Conservation (phyloP, 2,888 invertebrate genomes). For the Euzetes globulus region DNA sequence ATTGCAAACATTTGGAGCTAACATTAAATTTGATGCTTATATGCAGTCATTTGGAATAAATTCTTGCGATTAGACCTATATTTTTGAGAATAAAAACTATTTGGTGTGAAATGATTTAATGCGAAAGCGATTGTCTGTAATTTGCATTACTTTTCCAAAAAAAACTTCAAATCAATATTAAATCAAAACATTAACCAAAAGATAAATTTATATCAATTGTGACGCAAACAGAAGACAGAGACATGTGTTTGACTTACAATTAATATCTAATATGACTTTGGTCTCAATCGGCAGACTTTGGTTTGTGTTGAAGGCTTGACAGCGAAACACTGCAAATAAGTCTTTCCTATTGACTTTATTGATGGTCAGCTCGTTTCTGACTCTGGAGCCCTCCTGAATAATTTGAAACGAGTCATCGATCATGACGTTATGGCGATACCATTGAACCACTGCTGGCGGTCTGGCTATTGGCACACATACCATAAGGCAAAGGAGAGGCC, state of each 20-base stretch:
- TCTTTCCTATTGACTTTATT: conserved; percentile 23
- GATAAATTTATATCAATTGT: too few species aligned
- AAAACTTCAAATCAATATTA: too few species aligned
- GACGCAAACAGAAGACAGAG: not conserved
- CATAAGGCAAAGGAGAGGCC: not conserved
- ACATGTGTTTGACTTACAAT: conserved; percentile 29
- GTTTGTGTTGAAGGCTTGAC: conserved; percentile 33
- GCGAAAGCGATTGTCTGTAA: too few species aligned
- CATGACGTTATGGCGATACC: conserved; percentile 29
- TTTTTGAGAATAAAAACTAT: too few species aligned
- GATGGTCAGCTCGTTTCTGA: conserved; percentile 29
- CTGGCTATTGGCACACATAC: conserved; percentile 14
- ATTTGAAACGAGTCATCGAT: conserved; percentile 30
- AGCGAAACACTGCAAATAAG: conserved; percentile 30
- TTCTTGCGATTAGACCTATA: too few species aligned
- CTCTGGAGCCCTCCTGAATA: conserved; percentile 25
- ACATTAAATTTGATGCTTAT: too few species aligned
- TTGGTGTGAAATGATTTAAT: too few species aligned
- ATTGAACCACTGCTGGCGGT: conserved; percentile 30
- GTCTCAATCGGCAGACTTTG: conserved; percentile 21
- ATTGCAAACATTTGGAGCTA: too few species aligned
- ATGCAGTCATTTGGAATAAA: too few species aligned
- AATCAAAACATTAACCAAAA: too few species aligned
- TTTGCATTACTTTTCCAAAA: too few species aligned
- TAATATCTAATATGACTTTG: conserved; percentile 32